Evolutionary conservation across 2,888 invertebrate species (phyloP).

Genomic region (Oxyteleia sp.): DNA sequence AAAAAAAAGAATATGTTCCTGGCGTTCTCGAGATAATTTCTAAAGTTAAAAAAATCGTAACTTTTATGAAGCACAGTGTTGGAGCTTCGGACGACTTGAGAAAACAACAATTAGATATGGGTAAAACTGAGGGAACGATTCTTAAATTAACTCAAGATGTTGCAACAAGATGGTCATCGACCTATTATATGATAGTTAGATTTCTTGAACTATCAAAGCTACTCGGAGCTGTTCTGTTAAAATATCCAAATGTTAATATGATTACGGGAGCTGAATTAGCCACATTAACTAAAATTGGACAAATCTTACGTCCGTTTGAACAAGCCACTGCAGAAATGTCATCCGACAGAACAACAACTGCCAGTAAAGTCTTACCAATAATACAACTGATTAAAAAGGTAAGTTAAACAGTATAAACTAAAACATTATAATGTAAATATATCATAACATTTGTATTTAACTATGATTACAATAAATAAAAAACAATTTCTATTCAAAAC

Average conservation of each 20-base stretch:
- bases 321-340: constrained; percentile 25
- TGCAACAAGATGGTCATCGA: constrained; percentile 51
- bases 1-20: constrained; percentile 33
- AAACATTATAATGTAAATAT: no score
- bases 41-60: constrained; percentile 71
- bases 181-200: constrained; percentile 44
- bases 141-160: constrained; percentile 46
- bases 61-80: constrained; percentile 42
- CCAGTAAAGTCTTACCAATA: constrained; percentile 41
- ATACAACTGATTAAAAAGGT: no score
- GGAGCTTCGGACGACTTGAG: constrained; percentile 37
- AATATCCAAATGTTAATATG: constrained; percentile 31
- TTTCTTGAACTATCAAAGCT: constrained; percentile 38
- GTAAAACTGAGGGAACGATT: constrained; percentile 37
- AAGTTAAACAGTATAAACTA: no score
- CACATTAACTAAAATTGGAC: constrained; percentile 5
- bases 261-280: constrained; percentile 32
- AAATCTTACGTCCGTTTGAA: constrained; percentile 34
- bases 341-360: constrained; percentile 37
- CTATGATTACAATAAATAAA: no score
- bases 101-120: constrained; percentile 45
- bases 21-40: constrained; percentile 44
- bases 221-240: constrained; percentile 17
- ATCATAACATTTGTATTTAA: no score
- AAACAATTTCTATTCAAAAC: no score